phyloP scores from a whole-genome alignment of 30 jellyfish, hydroid and myxozoan species.

The Hydractinia echinata region DNA sequence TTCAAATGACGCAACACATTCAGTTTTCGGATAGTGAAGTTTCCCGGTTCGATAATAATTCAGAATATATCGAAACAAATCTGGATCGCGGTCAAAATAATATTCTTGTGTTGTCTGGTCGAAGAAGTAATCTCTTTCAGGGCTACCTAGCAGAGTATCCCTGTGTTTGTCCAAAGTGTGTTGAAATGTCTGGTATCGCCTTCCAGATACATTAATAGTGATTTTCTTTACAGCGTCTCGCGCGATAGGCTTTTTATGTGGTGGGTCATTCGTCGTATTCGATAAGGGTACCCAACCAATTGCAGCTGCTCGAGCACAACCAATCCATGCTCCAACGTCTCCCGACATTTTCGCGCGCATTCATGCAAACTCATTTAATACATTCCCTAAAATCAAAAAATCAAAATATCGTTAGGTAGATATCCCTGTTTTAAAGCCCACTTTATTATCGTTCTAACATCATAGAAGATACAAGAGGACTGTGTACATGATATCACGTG shows the following conservation, averaged over 20 bases:
- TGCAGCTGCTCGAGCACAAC: slow-evolving; percentile 75
- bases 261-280: slow-evolving; percentile 31
- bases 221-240: not conserved
- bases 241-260: slow-evolving; percentile 34
- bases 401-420: too few relatives aligned
- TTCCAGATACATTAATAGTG: slow-evolving; percentile 76
- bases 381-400: too few relatives aligned
- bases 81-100: slow-evolving; percentile 94
- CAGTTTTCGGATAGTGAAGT: slow-evolving; percentile 78
- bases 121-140: slow-evolving; percentile 73
- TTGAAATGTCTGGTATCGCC: slow-evolving; percentile 83
- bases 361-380: not conserved
- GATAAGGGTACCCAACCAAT: slow-evolving; percentile 74
- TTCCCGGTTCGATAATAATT: slow-evolving; percentile 82
- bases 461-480: too few relatives aligned
- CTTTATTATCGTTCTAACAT: too few relatives aligned
- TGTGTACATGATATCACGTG: too few relatives aligned
- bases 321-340: slow-evolving; percentile 76
- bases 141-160: slow-evolving; percentile 80
- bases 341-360: slow-evolving; percentile 32
- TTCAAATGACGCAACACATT: slow-evolving; percentile 77
- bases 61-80: slow-evolving; percentile 65
- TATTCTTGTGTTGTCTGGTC: slow-evolving; percentile 63
- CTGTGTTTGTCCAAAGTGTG: slow-evolving; percentile 66
- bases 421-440: too few relatives aligned